These are phyloP conservation scores for Lysiphlebus fabarum DNA, from an alignment of 1,140 invertebrate genomes.

Conservation along the genomic window DNA sequence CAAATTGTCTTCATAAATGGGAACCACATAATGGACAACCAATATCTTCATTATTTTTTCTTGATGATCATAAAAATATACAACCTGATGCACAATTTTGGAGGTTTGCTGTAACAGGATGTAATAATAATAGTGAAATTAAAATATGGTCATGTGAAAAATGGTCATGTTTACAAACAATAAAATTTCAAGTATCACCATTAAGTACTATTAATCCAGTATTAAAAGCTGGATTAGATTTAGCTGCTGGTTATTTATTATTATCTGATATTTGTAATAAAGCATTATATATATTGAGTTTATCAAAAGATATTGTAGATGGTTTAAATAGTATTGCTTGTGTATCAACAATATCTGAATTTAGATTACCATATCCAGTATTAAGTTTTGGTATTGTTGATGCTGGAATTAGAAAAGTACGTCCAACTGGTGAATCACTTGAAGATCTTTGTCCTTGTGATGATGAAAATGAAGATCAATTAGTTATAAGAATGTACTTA, in stretches of 20 bases:
- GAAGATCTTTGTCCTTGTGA: constrained; percentile 49
- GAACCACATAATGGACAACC: constrained; percentile 82
- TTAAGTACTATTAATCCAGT: constrained; percentile 45
- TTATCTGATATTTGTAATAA: constrained; percentile 79
- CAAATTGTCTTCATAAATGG: constrained; percentile 85
- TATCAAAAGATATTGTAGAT: constrained; percentile 60
- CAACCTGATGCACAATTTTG: constrained; percentile 83
- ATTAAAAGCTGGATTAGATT: constrained; percentile 78
- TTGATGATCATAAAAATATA: constrained; percentile 84
- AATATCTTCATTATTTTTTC: constrained; percentile 82
- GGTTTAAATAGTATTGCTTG: constrained; percentile 55
- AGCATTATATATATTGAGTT: constrained; percentile 74
- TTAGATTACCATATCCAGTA: constrained; percentile 77
- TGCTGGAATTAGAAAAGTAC: constrained; percentile 56
- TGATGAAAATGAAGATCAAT: constrained; percentile 47
- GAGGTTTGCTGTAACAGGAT: constrained; percentile 90
- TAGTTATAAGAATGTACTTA: constrained; percentile 74
- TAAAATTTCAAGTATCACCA: constrained; percentile 63
- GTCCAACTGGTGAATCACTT: constrained; percentile 44
- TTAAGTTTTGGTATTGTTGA: constrained; percentile 82
- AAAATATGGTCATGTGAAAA: constrained; percentile 93
- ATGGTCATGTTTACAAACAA: constrained; percentile 88
- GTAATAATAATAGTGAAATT: constrained; percentile 83
- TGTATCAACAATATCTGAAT: constrained; percentile 74
- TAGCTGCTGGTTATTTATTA: constrained; percentile 77